These are phyloP conservation scores for Palythoa heliodiscus DNA, from an alignment of 92 coral and sea anemone genomes.

Conservation along the genomic window DNA sequence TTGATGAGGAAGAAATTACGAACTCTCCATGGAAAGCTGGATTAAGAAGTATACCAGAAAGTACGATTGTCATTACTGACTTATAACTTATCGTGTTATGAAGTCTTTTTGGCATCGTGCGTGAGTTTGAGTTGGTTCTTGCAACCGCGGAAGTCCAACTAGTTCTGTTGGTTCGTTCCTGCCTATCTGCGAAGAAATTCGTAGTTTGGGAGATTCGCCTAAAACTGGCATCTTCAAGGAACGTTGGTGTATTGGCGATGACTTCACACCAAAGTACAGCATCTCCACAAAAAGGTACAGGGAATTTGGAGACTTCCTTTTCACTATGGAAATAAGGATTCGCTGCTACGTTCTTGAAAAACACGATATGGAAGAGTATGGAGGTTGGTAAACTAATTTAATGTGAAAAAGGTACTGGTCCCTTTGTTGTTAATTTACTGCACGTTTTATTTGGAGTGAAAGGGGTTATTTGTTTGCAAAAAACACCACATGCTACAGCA, in stretches of 20 bases:
- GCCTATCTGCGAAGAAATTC: background rate
- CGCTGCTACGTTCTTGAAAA: no score
- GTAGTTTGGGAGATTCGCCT: background rate
- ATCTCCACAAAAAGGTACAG: no score
- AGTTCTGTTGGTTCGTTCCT: no score
- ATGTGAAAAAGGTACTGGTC: background rate
- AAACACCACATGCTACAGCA: background rate
- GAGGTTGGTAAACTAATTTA: background rate
- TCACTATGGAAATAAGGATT: no score
- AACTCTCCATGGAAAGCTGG: conserved; percentile 67
- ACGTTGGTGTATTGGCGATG: background rate
- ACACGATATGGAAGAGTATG: no score
- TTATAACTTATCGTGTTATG: conserved; percentile 38
- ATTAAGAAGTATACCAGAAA: conserved; percentile 64
- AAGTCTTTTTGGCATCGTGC: background rate
- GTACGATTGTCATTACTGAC: conserved; percentile 76
- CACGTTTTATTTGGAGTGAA: background rate
- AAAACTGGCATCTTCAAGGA: background rate
- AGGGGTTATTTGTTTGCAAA: background rate
- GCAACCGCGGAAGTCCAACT: background rate
- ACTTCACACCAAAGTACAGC: no score
- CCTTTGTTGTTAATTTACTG: background rate
- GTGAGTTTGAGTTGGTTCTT: background rate
- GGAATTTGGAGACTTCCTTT: no score
- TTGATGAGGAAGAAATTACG: conserved; percentile 44